These are phyloP conservation scores for Calvadosia cruxmelitensis DNA, from an alignment of 30 jellyfish, hydroid and myxozoan species.

Conservation along the genomic window DNA sequence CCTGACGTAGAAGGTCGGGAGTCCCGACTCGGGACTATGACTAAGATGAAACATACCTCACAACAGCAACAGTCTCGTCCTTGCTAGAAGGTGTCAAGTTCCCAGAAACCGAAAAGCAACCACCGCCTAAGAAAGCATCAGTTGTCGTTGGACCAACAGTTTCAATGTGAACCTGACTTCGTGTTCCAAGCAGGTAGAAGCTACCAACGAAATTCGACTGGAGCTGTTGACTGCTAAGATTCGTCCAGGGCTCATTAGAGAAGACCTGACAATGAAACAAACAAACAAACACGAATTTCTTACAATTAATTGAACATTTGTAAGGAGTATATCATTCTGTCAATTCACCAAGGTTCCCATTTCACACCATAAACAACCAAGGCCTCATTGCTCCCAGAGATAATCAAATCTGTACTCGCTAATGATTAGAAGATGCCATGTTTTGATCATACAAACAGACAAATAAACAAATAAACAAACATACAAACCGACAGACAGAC, in stretches of 20 bases:
- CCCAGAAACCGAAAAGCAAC: conserved; percentile 49
- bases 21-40: too few relatives aligned
- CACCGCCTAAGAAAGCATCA: conserved; percentile 80
- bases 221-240: conserved; percentile 57
- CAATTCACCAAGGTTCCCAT: not conserved
- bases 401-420: too few relatives aligned
- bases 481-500: too few relatives aligned
- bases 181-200: conserved; percentile 46
- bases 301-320: not conserved
- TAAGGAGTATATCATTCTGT: not conserved
- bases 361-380: not conserved
- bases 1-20: too few relatives aligned
- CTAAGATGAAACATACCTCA: not conserved
- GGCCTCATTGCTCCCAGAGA: not conserved
- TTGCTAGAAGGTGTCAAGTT: too few relatives aligned
- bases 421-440: not conserved
- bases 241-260: conserved; percentile 54
- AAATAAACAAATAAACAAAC: too few relatives aligned
- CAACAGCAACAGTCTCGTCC: conserved; percentile 39
- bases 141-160: conserved; percentile 21
- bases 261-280: conserved; percentile 6
- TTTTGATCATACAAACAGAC: too few relatives aligned
- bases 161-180: conserved; percentile 19
- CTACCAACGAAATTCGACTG: conserved; percentile 58
- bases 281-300: not conserved